These are phyloP conservation scores for Prosopocoilus inquinatus DNA, from an alignment of 2,888 invertebrate genomes.

Conservation along the genomic window DNA sequence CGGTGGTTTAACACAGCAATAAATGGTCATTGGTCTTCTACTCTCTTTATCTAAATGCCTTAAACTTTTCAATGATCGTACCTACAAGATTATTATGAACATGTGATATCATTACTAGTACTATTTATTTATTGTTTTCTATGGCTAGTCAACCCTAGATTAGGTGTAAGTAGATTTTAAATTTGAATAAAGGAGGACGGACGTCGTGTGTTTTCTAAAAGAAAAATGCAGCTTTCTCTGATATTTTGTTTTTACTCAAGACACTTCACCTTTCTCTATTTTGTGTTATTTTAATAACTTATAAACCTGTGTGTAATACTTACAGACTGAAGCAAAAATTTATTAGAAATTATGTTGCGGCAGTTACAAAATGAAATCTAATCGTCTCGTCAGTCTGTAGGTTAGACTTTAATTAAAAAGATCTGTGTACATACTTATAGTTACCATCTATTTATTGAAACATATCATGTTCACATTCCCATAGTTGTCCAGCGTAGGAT, in stretches of 20 bases:
- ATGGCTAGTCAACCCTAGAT: too few species aligned
- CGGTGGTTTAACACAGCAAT: constrained; percentile 53
- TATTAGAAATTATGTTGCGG: neutral
- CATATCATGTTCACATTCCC: constrained; percentile 21
- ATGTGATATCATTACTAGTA: constrained; percentile 19
- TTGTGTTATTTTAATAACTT: too few species aligned
- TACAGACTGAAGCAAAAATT: neutral
- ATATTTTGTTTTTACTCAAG: too few species aligned
- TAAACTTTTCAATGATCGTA: constrained; percentile 15
- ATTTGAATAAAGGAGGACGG: too few species aligned
- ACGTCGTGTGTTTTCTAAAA: too few species aligned
- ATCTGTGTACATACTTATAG: constrained; percentile 5
- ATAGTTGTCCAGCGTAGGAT: constrained; percentile 1
- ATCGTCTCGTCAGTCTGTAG: neutral
- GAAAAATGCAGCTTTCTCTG: too few species aligned
- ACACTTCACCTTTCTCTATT: too few species aligned
- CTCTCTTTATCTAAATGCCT: constrained; percentile 23
- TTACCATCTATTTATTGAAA: constrained; percentile 8
- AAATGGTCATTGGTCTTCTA: constrained; percentile 5
- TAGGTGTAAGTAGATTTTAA: too few species aligned
- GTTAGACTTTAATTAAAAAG: neutral
- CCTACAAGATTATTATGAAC: constrained; percentile 10
- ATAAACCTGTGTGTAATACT: neutral
- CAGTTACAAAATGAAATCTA: neutral
- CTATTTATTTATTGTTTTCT: constrained; percentile 16